Evolutionary conservation across 1,140 invertebrate genomes (phyloP).

Genomic region (Caenorhabditis latens): DNA sequence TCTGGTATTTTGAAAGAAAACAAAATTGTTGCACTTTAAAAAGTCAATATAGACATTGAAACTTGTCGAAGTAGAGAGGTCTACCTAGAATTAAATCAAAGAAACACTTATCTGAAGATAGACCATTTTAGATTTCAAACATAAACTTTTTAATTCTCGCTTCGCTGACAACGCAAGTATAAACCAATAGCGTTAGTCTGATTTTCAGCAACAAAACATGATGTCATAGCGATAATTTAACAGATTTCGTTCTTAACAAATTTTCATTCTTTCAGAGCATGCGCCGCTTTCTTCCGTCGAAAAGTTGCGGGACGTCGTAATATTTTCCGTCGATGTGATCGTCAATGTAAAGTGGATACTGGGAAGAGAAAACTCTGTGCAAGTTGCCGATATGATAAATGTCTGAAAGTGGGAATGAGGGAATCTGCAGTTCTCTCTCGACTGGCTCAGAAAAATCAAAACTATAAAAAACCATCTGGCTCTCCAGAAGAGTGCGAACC

Average conservation of each 20-base stretch:
- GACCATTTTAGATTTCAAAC: too few species aligned
- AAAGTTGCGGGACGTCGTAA: slow-evolving; percentile 14
- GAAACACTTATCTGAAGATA: too few species aligned
- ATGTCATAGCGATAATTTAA: too few species aligned
- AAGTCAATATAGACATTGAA: too few species aligned
- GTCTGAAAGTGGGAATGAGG: slow-evolving; percentile 22
- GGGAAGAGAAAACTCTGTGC: slow-evolving; percentile 36
- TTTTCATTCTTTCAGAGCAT: not conserved
- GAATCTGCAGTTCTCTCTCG: slow-evolving; percentile 16
- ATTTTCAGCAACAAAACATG: not conserved
- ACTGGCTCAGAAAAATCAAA: slow-evolving; percentile 15
- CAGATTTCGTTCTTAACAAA: too few species aligned
- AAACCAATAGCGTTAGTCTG: not conserved
- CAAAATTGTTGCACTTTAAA: too few species aligned
- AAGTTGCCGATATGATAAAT: slow-evolving; percentile 29
- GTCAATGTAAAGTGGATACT: slow-evolving; percentile 12
- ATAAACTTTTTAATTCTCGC: too few species aligned
- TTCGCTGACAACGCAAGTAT: not conserved
- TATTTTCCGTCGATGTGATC: slow-evolving; percentile 25
- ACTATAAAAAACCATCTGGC: not conserved
- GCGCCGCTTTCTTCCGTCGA: slow-evolving; percentile 11
- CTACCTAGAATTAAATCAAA: too few species aligned
- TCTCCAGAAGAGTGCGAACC: not conserved
- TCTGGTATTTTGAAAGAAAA: too few species aligned
- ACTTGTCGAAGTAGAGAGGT: too few species aligned